phyloP scores from a whole-genome alignment of 2,888 invertebrate species.

The Coenonympha glycerion region DNA sequence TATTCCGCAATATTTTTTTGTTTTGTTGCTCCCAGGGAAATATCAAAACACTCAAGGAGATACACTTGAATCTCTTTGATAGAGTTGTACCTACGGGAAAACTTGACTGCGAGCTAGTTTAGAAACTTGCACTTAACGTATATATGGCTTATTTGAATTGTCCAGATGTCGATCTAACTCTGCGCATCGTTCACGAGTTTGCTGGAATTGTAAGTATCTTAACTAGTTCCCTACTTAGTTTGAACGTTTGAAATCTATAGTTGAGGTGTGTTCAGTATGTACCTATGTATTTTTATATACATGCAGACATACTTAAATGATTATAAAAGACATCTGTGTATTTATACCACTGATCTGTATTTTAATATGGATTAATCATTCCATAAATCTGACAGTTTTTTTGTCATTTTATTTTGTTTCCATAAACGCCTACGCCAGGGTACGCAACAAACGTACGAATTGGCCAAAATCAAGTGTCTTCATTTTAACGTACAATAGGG shows the following conservation, averaged over 20 bases:
- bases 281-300: no score
- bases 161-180: slow-evolving; percentile 65
- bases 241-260: background rate
- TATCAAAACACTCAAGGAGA: slow-evolving; percentile 25
- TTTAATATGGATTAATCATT: no score
- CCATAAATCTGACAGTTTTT: no score
- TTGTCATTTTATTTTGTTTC: no score
- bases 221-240: background rate
- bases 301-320: no score
- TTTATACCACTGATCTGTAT: no score
- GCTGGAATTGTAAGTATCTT: background rate
- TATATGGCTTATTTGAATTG: slow-evolving; percentile 63
- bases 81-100: slow-evolving; percentile 40
- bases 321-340: no score
- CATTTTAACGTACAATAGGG: no score
- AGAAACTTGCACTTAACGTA: slow-evolving; percentile 68
- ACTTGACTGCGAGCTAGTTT: slow-evolving; percentile 62
- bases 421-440: no score
- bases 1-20: background rate
- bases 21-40: slow-evolving; percentile 12
- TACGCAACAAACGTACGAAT: no score
- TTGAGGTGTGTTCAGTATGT: no score
- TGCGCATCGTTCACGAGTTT: slow-evolving; percentile 25
- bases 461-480: no score
- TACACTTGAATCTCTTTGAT: slow-evolving; percentile 43